Conservation (phyloP, 2,113 vertebrate species). For the Oceanites oceanicus region DNA sequence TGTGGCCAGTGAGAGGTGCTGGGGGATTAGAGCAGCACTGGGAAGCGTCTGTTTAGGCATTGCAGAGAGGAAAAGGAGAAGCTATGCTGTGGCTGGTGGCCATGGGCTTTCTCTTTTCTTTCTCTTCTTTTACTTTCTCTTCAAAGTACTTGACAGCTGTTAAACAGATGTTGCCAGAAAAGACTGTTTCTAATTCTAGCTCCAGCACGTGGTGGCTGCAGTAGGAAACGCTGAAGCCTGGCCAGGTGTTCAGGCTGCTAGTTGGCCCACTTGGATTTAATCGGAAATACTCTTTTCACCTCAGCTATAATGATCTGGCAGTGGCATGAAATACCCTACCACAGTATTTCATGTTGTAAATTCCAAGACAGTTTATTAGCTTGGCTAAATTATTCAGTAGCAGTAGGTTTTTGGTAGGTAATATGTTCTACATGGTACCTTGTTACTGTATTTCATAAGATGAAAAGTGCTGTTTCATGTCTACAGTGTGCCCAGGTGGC, state of each 20-base stretch:
- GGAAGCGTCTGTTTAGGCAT: neutral
- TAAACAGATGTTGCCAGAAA: neutral
- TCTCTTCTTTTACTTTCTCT: neutral
- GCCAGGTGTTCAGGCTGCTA: neutral
- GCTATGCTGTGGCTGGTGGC: fast-evolving
- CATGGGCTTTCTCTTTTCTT: neutral
- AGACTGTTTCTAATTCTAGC: neutral
- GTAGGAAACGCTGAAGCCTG: neutral
- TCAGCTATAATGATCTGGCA: neutral
- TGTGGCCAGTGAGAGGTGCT: neutral
- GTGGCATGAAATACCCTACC: neutral
- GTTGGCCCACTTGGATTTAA: neutral
- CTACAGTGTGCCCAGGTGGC: too few relatives aligned
- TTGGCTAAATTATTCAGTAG: neutral
- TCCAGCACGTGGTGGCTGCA: neutral
- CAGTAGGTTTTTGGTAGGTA: neutral
- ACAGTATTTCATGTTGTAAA: neutral
- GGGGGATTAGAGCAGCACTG: neutral
- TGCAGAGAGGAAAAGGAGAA: neutral
- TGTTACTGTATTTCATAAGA: neutral
- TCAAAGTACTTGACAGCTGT: neutral
- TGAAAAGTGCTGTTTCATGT: neutral
- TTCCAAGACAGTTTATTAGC: neutral
- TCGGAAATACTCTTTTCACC: neutral
- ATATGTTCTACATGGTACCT: neutral